Percentiles rank a stretch among this genome's conserved stretches.
Conservation (phyloP, 2,113 vertebrate species). For the Laticauda colubrina region DNA sequence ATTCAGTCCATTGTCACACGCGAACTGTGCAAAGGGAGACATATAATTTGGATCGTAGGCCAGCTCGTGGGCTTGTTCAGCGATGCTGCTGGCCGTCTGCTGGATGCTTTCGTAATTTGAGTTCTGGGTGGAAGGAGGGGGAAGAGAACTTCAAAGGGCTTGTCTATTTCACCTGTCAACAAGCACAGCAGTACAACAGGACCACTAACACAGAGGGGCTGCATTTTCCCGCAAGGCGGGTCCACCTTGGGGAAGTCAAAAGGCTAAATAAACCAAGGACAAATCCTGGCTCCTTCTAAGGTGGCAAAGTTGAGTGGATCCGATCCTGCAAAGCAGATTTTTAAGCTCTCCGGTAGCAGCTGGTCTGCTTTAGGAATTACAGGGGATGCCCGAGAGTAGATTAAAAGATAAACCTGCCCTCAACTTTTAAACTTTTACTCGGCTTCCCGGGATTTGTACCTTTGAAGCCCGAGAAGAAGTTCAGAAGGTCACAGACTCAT, state of each 20-base stretch:
- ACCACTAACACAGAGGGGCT: accelerated
- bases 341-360: background rate
- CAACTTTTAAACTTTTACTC: background rate
- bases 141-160: background rate
- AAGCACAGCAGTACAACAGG: background rate
- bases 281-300: background rate
- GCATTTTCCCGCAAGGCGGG: background rate
- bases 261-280: background rate
- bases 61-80: conserved; percentile 94
- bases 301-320: background rate
- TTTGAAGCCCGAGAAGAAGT: background rate
- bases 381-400: background rate
- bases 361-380: background rate
- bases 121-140: conserved; percentile 70
- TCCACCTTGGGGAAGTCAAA: background rate
- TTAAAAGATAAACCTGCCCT: background rate
- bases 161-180: background rate
- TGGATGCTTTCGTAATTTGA: conserved; percentile 96
- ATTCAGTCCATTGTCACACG: conserved; percentile 96
- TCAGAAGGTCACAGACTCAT: background rate
- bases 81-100: conserved; percentile 94
- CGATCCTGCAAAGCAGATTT: background rate
- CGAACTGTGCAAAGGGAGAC: conserved; percentile 98
- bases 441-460: background rate
- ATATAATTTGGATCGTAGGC: conserved; percentile 99